Conservation (phyloP, 2,797 vertebrate genomes). For the Hydrolagus colliei region DNA sequence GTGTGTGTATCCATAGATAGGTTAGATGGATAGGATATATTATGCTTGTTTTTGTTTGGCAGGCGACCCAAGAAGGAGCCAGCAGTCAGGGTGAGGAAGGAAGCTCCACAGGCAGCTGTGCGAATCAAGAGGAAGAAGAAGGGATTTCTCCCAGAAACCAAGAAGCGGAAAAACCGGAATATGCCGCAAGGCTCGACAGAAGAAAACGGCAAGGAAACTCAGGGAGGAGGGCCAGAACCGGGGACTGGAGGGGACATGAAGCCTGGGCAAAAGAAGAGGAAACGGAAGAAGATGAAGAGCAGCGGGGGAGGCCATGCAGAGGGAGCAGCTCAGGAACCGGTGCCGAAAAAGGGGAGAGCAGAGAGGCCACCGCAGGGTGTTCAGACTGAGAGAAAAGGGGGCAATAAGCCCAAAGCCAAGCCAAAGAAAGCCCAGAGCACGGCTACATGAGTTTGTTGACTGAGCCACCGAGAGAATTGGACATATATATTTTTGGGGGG, state of each 20-base stretch:
- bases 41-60: constrained; percentile 23
- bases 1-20: neutral
- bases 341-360: neutral
- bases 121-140: constrained; percentile 66
- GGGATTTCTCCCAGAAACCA: constrained; percentile 80
- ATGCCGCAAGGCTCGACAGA: constrained; percentile 36
- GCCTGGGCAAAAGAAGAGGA: constrained; percentile 45
- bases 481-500: too few relatives aligned
- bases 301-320: neutral
- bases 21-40: neutral
- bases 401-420: constrained; percentile 32
- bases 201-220: constrained; percentile 36
- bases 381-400: constrained; percentile 28
- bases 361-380: constrained; percentile 3
- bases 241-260: neutral
- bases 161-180: constrained; percentile 74
- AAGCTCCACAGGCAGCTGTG: neutral
- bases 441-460: too few relatives aligned
- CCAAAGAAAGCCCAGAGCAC: constrained; percentile 38
- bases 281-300: constrained; percentile 35
- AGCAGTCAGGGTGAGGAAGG: constrained; percentile 17
- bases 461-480: too few relatives aligned
- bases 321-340: neutral
- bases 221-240: neutral
- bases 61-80: constrained; percentile 78